These are phyloP conservation scores for Monochamus saltuarius DNA, from an alignment of 1,140 invertebrate genomes.

Conservation along the genomic window DNA sequence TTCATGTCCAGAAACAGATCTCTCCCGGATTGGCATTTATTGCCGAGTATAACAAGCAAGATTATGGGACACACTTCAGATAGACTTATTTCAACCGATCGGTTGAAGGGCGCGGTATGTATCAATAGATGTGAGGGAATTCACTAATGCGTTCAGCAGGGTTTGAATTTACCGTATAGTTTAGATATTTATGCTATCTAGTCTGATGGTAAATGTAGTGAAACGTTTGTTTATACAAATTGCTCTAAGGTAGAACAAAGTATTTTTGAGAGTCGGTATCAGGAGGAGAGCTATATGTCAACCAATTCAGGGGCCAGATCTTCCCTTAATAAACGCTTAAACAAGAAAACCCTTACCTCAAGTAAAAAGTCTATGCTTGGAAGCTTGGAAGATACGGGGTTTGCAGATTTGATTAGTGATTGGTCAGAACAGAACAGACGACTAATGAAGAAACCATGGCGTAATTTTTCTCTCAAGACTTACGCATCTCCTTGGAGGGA, in stretches of 20 bases:
- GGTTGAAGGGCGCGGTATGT: background rate
- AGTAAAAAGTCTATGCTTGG: background rate
- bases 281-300: constrained; percentile 31
- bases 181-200: constrained; percentile 28
- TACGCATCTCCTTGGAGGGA: constrained; percentile 6
- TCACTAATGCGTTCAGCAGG: constrained; percentile 19
- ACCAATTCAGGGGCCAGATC: constrained; percentile 18
- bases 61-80: constrained; percentile 14
- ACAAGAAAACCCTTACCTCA: constrained; percentile 2
- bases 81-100: constrained; percentile 13
- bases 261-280: constrained; percentile 35
- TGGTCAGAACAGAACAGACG: background rate
- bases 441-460: too few species aligned
- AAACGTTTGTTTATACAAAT: constrained; percentile 36
- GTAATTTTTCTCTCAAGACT: constrained; percentile 11
- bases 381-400: constrained; percentile 21
- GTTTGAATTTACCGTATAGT: background rate
- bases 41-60: background rate
- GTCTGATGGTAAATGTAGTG: constrained; percentile 34
- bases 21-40: constrained; percentile 17
- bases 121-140: constrained; percentile 8
- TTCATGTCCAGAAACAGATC: constrained; percentile 2
- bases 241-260: constrained; percentile 26
- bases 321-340: constrained; percentile 12
- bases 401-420: constrained; percentile 1